These are phyloP conservation scores for Sus scrofa DNA, from an alignment of 2,113 vertebrate genomes.

Conservation along the genomic window T2T-Sscrofa CM000814.6:46445501-46446000, in stretches of 20 bases:
- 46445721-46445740: slow-evolving; percentile 89
- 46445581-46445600: background rate
- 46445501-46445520: background rate
- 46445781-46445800: slow-evolving; percentile 94
- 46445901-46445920: slow-evolving; percentile 90
- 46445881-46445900: slow-evolving; percentile 92
- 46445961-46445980: slow-evolving; percentile 85
- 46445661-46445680: slow-evolving; percentile 27
- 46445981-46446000: slow-evolving; percentile 85
- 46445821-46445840: slow-evolving; percentile 93
- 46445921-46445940: slow-evolving; percentile 91
- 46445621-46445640: background rate
- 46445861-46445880: slow-evolving; percentile 92
- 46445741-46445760: slow-evolving; percentile 86
- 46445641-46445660: background rate
- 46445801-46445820: slow-evolving; percentile 94
- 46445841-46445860: slow-evolving; percentile 89
- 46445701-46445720: slow-evolving; percentile 85
- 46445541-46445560: background rate
- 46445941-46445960: slow-evolving; percentile 90
- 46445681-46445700: slow-evolving; percentile 75
- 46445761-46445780: slow-evolving; percentile 92
- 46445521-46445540: background rate
- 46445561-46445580: background rate
- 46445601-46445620: slow-evolving; percentile 28